Percentiles rank a stretch among this genome's conserved stretches.
Conservation (phyloP, 2,888 invertebrate genomes). For the Brachynemurus nebulosus region DNA sequence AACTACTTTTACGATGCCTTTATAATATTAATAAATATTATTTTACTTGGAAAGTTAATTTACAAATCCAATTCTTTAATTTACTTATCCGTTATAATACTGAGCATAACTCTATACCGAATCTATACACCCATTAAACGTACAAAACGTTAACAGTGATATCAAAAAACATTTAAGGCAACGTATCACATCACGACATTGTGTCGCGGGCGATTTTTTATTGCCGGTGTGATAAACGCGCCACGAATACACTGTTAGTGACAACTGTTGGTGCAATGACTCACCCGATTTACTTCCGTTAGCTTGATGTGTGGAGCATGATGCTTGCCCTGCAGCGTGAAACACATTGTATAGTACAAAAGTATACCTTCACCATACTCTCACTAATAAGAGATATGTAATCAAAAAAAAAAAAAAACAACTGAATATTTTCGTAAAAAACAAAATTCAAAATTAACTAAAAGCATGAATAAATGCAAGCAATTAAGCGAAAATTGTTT, state of each 20-base stretch:
- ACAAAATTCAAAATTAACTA: not conserved
- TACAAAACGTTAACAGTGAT: not conserved
- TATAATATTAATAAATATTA: no score
- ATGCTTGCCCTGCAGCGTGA: conserved; percentile 26
- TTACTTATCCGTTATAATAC: no score
- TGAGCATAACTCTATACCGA: no score
- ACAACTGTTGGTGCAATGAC: conserved; percentile 17
- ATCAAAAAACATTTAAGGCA: conserved; percentile 1
- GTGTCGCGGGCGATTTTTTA: no score
- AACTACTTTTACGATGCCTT: no score
- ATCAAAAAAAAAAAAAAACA: not conserved
- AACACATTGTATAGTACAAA: conserved; percentile 2
- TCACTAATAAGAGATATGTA: not conserved
- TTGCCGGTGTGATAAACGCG: no score
- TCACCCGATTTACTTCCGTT: conserved; percentile 33
- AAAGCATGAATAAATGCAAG: not conserved
- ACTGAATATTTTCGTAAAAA: not conserved
- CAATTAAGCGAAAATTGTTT: not conserved
- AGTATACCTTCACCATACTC: conserved; percentile 8
- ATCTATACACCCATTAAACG: not conserved
- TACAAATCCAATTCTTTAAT: no score
- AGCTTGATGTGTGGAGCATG: conserved; percentile 26
- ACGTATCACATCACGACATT: not conserved
- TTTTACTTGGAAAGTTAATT: no score
- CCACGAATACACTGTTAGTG: no score